phyloP scores from a whole-genome alignment of 2,797 vertebrate species.

The Otus scops region DNA sequence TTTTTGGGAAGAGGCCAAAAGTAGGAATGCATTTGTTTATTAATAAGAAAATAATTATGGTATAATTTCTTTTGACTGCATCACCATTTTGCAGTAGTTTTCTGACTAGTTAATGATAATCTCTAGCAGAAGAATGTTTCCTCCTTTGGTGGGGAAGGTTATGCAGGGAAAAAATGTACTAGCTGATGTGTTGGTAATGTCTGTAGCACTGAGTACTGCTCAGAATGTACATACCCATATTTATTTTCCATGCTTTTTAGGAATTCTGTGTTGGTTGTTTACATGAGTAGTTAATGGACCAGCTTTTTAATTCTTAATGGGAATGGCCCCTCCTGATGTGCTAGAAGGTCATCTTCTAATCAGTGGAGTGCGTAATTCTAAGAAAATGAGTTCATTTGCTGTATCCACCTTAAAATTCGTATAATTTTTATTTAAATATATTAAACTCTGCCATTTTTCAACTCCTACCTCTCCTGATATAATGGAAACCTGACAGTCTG shows the following conservation, averaged over 20 bases:
- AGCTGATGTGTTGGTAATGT: not conserved
- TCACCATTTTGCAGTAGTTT: slow-evolving; percentile 69
- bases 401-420: not conserved
- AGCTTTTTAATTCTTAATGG: not conserved
- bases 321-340: not conserved
- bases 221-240: not conserved
- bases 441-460: not conserved
- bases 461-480: rapidly evolving
- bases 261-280: not conserved
- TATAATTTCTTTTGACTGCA: slow-evolving; percentile 78
- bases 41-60: slow-evolving; percentile 87
- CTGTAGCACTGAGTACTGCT: not conserved
- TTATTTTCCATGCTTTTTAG: not conserved
- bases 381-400: not conserved
- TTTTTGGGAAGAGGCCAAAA: slow-evolving; percentile 76
- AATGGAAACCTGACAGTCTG: not conserved
- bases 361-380: not conserved
- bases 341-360: not conserved
- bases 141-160: not conserved
- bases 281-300: not conserved
- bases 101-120: slow-evolving; percentile 27
- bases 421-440: not conserved
- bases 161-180: not conserved
- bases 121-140: not conserved
- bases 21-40: slow-evolving; percentile 83